These are phyloP conservation scores for Epirrhoe alternata DNA, from an alignment of 2,888 invertebrate genomes.

Conservation along the genomic window DNA sequence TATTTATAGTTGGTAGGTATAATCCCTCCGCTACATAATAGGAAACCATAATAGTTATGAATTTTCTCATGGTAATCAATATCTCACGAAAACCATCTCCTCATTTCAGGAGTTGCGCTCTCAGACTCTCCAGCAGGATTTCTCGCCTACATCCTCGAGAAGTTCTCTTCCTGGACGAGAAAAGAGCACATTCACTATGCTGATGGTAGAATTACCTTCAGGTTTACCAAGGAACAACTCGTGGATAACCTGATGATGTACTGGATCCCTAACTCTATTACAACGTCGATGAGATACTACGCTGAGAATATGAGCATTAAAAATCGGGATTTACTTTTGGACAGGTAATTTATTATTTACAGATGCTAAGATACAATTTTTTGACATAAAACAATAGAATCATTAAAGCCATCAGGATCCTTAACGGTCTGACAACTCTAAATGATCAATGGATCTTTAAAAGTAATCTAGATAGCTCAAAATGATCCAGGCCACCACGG, in stretches of 20 bases:
- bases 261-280: conserved; percentile 91
- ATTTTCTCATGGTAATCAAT: no score
- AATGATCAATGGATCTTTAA: no score
- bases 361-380: no score
- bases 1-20: no score
- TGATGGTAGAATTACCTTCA: conserved; percentile 88
- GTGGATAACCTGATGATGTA: conserved; percentile 94
- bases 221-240: conserved; percentile 88
- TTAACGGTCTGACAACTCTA: no score
- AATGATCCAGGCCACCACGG: no score
- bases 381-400: no score
- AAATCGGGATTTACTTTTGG: conserved; percentile 53
- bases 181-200: conserved; percentile 65
- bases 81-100: not conserved
- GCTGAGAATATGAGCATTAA: conserved; percentile 84
- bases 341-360: conserved; percentile 66
- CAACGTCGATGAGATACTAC: conserved; percentile 90
- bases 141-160: conserved; percentile 93
- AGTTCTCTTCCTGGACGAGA: conserved; percentile 92
- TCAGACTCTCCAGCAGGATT: conserved; percentile 92
- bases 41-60: no score
- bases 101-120: conserved; percentile 69
- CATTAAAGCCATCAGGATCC: no score
- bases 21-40: no score
- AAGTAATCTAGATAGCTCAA: no score